These are phyloP conservation scores for Ypsolopha scabrella DNA, from an alignment of 2,888 invertebrate genomes.

Conservation along the genomic window DNA sequence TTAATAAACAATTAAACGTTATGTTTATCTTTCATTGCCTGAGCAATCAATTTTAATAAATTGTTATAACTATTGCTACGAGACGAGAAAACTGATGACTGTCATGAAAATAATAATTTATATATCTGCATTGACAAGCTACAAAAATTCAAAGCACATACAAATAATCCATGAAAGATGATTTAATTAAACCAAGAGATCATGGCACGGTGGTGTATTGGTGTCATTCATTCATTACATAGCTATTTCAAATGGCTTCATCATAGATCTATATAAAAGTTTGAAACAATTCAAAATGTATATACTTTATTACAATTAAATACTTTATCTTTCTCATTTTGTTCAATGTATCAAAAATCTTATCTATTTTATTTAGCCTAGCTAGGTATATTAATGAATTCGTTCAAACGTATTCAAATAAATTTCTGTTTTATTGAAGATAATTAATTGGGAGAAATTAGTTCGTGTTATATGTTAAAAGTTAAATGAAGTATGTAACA, in stretches of 20 bases:
- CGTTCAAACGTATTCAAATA: too few species aligned
- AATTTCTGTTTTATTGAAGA: too few species aligned
- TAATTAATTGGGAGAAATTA: too few species aligned
- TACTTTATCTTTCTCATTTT: conserved; percentile 6
- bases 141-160: conserved; percentile 9
- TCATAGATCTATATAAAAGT: too few species aligned
- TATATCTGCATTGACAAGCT: conserved; percentile 17
- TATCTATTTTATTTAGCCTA: conserved; percentile 18
- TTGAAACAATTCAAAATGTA: too few species aligned
- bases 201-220: not conserved
- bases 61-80: too few species aligned
- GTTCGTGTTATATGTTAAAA: too few species aligned
- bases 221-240: not conserved
- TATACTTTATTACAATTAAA: not conserved
- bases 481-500: too few species aligned
- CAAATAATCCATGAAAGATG: conserved; percentile 5
- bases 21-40: too few species aligned
- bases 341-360: conserved; percentile 51
- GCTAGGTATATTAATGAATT: conserved; percentile 9
- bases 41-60: too few species aligned
- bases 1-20: too few species aligned
- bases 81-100: too few species aligned
- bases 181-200: not conserved
- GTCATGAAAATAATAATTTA: not conserved
- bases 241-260: not conserved